Evolutionary conservation across 2,888 invertebrate species (phyloP).

Genomic region (Busseola fusca): DNA sequence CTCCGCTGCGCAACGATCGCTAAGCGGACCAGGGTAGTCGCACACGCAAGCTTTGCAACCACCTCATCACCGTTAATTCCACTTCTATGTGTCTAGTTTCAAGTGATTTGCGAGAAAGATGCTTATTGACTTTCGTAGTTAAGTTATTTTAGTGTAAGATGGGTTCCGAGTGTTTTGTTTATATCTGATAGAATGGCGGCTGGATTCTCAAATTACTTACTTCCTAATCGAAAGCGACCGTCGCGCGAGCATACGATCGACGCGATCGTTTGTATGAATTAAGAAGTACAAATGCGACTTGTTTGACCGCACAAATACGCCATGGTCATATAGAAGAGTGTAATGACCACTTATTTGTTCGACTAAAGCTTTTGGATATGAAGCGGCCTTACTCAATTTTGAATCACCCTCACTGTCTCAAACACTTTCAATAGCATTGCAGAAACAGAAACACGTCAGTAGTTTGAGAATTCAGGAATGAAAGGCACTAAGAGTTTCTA

Average conservation of each 20-base stretch:
- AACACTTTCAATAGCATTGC: not conserved
- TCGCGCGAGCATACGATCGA: not conserved
- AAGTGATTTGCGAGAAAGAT: constrained; percentile 51
- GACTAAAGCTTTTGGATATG: not conserved
- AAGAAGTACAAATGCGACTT: not conserved
- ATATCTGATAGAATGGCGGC: constrained; percentile 14
- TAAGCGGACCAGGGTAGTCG: constrained; percentile 62
- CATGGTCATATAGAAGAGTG: not conserved
- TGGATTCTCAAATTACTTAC: constrained; percentile 13
- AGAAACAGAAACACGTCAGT: not conserved
- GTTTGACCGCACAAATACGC: not conserved
- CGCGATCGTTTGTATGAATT: not conserved
- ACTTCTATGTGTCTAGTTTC: constrained; percentile 38
- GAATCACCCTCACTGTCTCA: not conserved
- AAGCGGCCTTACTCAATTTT: constrained; percentile 1
- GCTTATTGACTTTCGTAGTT: constrained; percentile 55
- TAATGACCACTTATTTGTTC: not conserved
- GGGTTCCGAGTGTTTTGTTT: constrained; percentile 38
- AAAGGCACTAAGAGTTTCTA: constrained; percentile 13
- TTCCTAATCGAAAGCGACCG: not conserved
- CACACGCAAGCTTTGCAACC: constrained; percentile 49
- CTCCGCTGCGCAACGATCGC: constrained; percentile 78
- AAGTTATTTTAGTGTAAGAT: constrained; percentile 42
- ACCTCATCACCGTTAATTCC: constrained; percentile 20
- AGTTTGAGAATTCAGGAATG: constrained; percentile 17